Evolutionary conservation across 2,113 vertebrate species (phyloP).

Genomic region (Oreotrochilus melanogaster): DNA sequence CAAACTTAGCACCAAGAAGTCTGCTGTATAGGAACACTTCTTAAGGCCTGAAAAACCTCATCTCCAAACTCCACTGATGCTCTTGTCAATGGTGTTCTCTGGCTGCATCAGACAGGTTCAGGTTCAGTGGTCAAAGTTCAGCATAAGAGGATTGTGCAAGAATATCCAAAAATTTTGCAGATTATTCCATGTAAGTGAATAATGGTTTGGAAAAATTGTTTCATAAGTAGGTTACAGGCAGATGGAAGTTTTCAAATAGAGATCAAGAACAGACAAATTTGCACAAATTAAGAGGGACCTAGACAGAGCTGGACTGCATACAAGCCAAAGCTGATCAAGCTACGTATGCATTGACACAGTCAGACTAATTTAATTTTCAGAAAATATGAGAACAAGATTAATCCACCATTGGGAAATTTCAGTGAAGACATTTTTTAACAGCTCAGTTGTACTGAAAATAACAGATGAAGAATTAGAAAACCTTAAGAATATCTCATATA

Average conservation of each 20-base stretch:
- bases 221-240: neutral
- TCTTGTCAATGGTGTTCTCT: neutral
- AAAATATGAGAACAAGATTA: neutral
- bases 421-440: neutral
- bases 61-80: neutral
- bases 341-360: neutral
- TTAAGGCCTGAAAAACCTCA: neutral
- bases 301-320: neutral
- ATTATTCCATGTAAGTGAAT: neutral
- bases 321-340: neutral
- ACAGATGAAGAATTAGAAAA: neutral
- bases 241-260: neutral
- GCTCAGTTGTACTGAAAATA: neutral
- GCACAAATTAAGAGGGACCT: neutral
- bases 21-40: neutral
- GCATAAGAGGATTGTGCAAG: neutral
- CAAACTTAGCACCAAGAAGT: neutral
- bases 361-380: neutral
- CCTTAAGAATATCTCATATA: neutral
- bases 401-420: neutral
- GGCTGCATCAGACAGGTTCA: neutral
- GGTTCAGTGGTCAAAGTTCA: fast-evolving
- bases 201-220: neutral
- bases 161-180: neutral
- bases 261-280: neutral